Evolutionary conservation across 2,888 invertebrate genomes (phyloP).

Genomic region (Coelinius sp.): DNA sequence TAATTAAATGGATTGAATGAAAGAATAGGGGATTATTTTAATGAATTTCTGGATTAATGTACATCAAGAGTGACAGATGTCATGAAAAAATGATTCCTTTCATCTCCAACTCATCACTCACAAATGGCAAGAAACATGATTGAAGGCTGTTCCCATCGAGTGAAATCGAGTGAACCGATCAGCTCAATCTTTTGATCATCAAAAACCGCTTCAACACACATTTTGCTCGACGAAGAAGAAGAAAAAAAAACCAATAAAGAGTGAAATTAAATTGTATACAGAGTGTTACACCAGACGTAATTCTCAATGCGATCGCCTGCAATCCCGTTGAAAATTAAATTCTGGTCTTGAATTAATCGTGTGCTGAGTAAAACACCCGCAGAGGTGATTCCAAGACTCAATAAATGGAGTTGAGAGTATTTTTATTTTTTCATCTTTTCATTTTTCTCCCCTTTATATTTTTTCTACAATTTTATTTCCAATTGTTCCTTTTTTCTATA

Average conservation of each 20-base stretch:
- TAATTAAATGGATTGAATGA: neutral
- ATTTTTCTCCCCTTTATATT: neutral
- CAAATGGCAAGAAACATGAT: neutral
- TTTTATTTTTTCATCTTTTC: neutral
- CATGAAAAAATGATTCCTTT: neutral
- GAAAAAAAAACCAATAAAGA: neutral
- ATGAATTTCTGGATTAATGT: neutral
- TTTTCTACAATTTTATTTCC: neutral
- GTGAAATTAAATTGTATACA: constrained; percentile 8
- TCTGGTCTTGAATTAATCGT: constrained; percentile 13
- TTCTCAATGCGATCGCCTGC: neutral
- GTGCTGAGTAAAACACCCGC: neutral
- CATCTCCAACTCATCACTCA: neutral
- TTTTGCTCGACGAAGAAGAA: neutral
- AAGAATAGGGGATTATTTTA: neutral
- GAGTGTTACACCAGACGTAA: neutral
- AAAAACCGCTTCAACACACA: neutral
- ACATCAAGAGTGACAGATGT: neutral
- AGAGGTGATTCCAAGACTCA: neutral
- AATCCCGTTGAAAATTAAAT: constrained; percentile 15
- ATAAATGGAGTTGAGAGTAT: neutral
- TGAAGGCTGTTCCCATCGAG: neutral
- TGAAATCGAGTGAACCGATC: constrained; percentile 2
- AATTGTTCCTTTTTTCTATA: neutral
- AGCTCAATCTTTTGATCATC: neutral